Base-by-base conservation (phyloP, 2,888 invertebrate genomes). In the Abrostola tripartita region DNA sequence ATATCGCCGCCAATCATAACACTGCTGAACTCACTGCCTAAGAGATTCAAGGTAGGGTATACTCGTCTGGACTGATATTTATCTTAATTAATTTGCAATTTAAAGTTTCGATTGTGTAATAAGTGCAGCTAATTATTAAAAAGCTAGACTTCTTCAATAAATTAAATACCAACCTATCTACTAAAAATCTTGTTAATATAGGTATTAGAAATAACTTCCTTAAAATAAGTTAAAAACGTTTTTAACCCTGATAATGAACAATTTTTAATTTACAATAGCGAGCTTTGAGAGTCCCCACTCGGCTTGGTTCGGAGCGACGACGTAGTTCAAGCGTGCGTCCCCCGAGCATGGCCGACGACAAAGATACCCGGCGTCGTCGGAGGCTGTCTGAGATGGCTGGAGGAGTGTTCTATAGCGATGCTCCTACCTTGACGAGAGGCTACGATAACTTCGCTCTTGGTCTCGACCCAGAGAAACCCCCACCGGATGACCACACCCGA, bases 1-100 rank as follows among this genome's bases (percentile, higher is more conserved):
- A 92, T 97, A 56, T 96, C 97, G 59, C 97, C 97, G 9, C 96
- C 96, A 0, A 86, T 97, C n/a, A 90, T 95, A 49, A 86, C 89
- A 6, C 85, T 96, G n/a, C 88, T 96, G 41, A 91, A 95, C 76
- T 91, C 92, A 1, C 83, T 96, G 37, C 95, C 96, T 0, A 87
- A 86, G 47, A 90, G 85, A 65, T 67, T 93, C 7, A 95, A 95
- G 90, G 95, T 94, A 84, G 80, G 73, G 35, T 54, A 62, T 60
- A 61, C 36, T 44, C 54, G 24, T 35, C 37, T 76, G 14, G 51
- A 76, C 14, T 56, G 61, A 66, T 10, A 53, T 37, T 10, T 11
- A n/a, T 11, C 36, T 51, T 56, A 24, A 24, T 37, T 37, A 7
- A 55, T 5, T 24, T 24, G 7, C 7, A 11, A 51, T 49, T 5